Evolutionary conservation across 2,888 invertebrate species (phyloP), one percentile per base, ranked within the genome.

Genomic region (Eupithecia subumbrata): DNA sequence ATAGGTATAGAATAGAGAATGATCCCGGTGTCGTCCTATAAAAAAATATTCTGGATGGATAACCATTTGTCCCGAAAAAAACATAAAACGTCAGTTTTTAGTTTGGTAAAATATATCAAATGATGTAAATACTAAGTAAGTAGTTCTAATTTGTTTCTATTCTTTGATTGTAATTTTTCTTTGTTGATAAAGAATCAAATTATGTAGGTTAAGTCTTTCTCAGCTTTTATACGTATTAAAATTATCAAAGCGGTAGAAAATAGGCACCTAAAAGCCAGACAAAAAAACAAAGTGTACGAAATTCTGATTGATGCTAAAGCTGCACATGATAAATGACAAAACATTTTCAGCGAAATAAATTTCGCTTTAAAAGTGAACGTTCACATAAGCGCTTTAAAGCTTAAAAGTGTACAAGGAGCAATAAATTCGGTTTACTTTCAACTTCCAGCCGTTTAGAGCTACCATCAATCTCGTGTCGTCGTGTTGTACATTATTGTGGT

Each of bases 391-490:
- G 72, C 71, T 60, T 75, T 74, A 76, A 77, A 75, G 78, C 76
- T 78, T 73, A 72, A 68, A 60, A 71, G 63, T 80, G 77, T 77
- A 79, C 71, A 37, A 68, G 76, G 75, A 76, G 78, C 76, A 78
- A 87, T 89, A 87, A 85, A 87, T 86, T 84, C 82, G 78, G 81
- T 83, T 87, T 85, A 85, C 84, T 83, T 84, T 78, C 76, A 80
- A 78, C 79, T 77, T 79, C 80, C 79, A 80, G 81, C 82, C 73
- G 77, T 76, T 77, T 79, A 78, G 75, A 81, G 80, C 85, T 83
- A 82, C 81, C 88, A 91, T 91, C 89, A 90, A 91, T 91, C 90
- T 90, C 86, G 60, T 82, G 86, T 87, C 87, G 84, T 82, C 82
- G 82, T 81, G 82, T 79, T 72, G 74, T 71, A 69, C 73, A 64